These are phyloP conservation scores for Esox niger DNA, from an alignment of 2,113 vertebrate species.

Conservation along the genomic window DNA sequence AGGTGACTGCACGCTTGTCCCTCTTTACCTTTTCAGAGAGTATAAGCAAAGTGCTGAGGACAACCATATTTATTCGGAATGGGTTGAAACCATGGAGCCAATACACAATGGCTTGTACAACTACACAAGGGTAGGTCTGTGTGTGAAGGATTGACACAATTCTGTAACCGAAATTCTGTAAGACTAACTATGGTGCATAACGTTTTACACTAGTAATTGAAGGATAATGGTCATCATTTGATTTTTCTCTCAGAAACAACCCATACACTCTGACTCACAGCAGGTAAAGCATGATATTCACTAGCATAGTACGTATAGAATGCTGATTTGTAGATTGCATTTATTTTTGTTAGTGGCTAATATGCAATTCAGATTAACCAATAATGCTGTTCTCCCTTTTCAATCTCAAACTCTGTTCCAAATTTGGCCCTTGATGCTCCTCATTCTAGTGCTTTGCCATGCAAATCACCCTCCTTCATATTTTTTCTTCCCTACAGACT, in stretches of 20 bases:
- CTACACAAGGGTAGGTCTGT: constrained; percentile 54
- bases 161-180: neutral
- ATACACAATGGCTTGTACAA: constrained; percentile 49
- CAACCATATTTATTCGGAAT: constrained; percentile 47
- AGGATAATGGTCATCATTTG: neutral
- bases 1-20: neutral
- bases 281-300: constrained; percentile 50
- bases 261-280: constrained; percentile 44
- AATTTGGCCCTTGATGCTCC: neutral
- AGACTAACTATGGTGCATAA: too few species aligned
- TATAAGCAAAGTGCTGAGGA: constrained; percentile 51
- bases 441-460: neutral
- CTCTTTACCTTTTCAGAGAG: constrained; percentile 45
- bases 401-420: neutral
- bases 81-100: constrained; percentile 64
- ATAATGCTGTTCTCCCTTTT: neutral
- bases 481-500: constrained; percentile 36
- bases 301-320: too few species aligned
- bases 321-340: too few species aligned
- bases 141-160: neutral
- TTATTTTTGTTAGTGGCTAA: too few species aligned
- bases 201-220: neutral
- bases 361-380: too few species aligned
- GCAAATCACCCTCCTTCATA: neutral
- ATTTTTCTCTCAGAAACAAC: constrained; percentile 42